Conservation (phyloP, 2,797 vertebrate species). For the Mycteria americana region DNA sequence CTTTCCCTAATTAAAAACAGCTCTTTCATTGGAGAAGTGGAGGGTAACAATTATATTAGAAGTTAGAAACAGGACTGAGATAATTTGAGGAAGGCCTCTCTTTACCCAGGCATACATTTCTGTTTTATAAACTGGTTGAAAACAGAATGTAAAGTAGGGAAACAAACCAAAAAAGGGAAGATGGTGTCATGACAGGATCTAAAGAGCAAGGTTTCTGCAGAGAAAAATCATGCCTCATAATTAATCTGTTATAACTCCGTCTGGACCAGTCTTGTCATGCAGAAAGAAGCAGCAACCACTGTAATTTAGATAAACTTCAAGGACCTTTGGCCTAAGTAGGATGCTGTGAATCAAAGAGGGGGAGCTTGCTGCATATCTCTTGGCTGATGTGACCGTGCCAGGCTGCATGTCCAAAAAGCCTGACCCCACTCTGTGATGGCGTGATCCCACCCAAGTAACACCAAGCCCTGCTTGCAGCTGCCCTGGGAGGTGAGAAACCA, state of each 20-base stretch:
- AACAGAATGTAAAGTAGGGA: neutral
- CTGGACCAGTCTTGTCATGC: neutral
- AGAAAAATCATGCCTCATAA: neutral
- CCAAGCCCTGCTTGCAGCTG: neutral
- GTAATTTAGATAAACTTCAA: neutral
- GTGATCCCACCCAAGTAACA: neutral
- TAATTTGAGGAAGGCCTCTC: neutral
- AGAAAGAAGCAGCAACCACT: neutral
- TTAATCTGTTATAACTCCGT: neutral
- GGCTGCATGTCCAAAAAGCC: neutral
- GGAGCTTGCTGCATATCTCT: neutral
- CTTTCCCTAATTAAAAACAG: conserved; percentile 17
- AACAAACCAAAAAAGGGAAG: neutral
- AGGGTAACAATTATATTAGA: neutral
- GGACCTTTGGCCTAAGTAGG: neutral
- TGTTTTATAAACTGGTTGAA: neutral
- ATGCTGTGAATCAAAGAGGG: neutral
- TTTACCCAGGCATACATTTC: neutral
- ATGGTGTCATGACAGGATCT: neutral
- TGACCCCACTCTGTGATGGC: neutral
- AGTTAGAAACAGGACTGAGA: neutral
- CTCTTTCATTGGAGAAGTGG: neutral
- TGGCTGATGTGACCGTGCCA: neutral
- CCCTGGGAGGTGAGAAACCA: neutral
- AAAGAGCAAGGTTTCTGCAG: neutral